A percentile compares a stretch with the other conserved stretches of the same genome.
Evolutionary conservation across 2,797 vertebrate species (phyloP).

Genomic region (Falco concolor): DNA sequence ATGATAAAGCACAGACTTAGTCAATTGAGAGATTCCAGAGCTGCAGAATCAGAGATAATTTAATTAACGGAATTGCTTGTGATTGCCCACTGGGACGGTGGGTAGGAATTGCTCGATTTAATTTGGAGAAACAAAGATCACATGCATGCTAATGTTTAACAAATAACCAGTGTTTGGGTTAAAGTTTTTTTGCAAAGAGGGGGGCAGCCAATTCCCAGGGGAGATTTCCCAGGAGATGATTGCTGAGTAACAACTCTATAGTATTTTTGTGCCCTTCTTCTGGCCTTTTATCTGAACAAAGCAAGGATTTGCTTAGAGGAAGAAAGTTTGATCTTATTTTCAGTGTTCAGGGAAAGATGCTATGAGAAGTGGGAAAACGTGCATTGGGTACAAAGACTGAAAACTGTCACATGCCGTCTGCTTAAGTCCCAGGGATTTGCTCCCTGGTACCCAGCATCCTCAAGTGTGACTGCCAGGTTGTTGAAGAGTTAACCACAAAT

Average conservation of each 20-base stretch:
- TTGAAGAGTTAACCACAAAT: neutral
- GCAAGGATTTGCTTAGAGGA: neutral
- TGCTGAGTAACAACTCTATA: neutral
- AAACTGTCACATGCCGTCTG: neutral
- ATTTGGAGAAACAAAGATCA: slow-evolving; percentile 73
- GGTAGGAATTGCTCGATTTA: slow-evolving; percentile 69
- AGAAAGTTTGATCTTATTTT: neutral
- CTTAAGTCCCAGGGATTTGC: neutral
- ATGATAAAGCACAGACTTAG: slow-evolving; percentile 69
- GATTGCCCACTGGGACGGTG: slow-evolving; percentile 65
- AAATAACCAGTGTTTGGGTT: slow-evolving; percentile 53
- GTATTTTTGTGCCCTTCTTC: neutral
- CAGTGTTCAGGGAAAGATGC: neutral
- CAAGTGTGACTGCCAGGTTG: neutral
- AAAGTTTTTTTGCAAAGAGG: slow-evolving; percentile 1
- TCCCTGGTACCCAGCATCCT: neutral
- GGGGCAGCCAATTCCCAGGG: neutral
- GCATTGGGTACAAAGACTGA: neutral
- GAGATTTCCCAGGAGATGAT: neutral
- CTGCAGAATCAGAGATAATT: slow-evolving; percentile 73
- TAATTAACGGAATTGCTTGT: slow-evolving; percentile 72
- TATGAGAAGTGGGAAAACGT: neutral
- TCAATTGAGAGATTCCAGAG: slow-evolving; percentile 72
- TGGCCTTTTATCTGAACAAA: neutral
- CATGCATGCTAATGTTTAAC: slow-evolving; percentile 69